These are phyloP conservation scores for Stenodema calcarata DNA, from an alignment of 2,888 invertebrate genomes.

Conservation along the genomic window DNA sequence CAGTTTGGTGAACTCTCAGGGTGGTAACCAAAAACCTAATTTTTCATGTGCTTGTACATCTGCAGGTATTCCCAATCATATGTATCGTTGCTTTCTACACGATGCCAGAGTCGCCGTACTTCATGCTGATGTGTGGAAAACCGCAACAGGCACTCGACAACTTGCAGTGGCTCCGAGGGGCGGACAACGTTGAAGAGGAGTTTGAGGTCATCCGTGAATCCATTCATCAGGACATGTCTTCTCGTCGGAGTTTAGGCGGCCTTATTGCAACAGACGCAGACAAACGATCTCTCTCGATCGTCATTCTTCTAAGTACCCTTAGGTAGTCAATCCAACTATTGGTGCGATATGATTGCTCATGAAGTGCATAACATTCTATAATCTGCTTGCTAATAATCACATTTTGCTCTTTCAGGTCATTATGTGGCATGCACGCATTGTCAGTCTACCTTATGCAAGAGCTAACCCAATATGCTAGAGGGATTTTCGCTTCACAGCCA, in stretches of 20 bases:
- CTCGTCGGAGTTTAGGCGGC: conserved; percentile 54
- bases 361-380: no score
- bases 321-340: background rate
- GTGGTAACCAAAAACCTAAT: no score
- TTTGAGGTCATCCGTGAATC: conserved; percentile 41
- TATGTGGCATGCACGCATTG: background rate
- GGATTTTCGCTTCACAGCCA: conserved; percentile 14
- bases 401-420: background rate
- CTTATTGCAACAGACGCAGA: background rate
- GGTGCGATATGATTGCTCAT: no score
- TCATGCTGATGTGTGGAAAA: conserved; percentile 44
- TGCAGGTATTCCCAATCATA: conserved; percentile 32
- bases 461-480: background rate
- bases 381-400: no score
- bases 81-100: conserved; percentile 28
- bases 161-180: conserved; percentile 46
- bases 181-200: conserved; percentile 48
- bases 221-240: conserved; percentile 44
- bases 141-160: conserved; percentile 28
- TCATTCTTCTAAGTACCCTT: background rate
- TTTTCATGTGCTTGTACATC: background rate
- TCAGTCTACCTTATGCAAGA: background rate
- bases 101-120: conserved; percentile 53
- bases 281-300: background rate
- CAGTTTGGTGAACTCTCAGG: no score